Evolutionary conservation across 2,888 invertebrate genomes (phyloP).

Genomic region (Cynaeus angustus): DNA sequence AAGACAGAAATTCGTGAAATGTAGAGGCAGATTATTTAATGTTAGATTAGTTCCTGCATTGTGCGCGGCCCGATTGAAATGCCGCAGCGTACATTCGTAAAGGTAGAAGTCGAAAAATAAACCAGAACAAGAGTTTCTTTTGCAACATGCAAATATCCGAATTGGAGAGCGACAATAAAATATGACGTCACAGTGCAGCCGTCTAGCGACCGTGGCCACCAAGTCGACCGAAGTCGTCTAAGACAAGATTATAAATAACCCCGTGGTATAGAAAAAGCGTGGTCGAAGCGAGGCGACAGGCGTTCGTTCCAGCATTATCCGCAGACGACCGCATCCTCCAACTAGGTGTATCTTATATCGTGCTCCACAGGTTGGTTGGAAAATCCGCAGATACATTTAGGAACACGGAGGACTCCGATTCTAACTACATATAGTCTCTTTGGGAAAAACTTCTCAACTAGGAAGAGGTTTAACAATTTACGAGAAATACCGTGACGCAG

Average conservation of each 20-base stretch:
- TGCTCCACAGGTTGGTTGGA: constrained; percentile 48
- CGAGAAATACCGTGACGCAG: constrained; percentile 45
- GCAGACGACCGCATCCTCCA: constrained; percentile 39
- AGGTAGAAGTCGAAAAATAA: neutral
- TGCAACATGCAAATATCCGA: constrained; percentile 9
- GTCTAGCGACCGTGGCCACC: constrained; percentile 46
- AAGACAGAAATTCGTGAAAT: too few relatives aligned
- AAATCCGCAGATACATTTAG: constrained; percentile 1
- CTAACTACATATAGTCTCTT: constrained; percentile 24
- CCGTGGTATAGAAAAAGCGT: constrained; percentile 45
- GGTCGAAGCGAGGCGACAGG: constrained; percentile 47
- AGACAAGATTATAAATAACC: constrained; percentile 51
- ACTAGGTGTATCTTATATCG: constrained; percentile 20
- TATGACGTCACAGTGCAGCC: constrained; percentile 37
- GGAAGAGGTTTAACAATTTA: constrained; percentile 47
- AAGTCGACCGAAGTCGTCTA: constrained; percentile 44
- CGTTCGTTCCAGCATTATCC: constrained; percentile 46
- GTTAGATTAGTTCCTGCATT: too few relatives aligned
- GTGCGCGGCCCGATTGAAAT: too few relatives aligned
- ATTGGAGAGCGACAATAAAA: constrained; percentile 2
- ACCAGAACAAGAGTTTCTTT: neutral
- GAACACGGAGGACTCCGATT: constrained; percentile 11
- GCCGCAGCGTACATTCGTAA: neutral
- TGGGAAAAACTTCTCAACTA: constrained; percentile 40
- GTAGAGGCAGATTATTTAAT: too few relatives aligned